Conservation (phyloP, 2,888 invertebrate genomes). For the Diarsia mendica region DNA sequence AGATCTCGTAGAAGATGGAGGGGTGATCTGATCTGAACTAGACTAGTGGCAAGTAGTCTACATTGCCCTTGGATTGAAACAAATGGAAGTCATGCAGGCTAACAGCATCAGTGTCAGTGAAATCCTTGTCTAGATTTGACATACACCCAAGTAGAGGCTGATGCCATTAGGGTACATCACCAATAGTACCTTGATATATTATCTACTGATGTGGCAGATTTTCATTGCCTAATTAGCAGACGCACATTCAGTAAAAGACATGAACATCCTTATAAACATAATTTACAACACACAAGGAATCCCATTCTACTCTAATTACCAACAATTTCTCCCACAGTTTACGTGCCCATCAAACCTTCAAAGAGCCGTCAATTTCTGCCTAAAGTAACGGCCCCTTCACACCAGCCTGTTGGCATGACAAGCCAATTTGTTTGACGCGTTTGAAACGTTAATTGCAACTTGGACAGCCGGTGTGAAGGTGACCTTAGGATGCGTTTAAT, state of each 20-base stretch:
- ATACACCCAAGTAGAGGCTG: no score
- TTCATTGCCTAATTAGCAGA: not conserved
- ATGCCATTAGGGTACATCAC: no score
- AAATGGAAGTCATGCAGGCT: no score
- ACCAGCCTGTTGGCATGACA: slow-evolving; percentile 79
- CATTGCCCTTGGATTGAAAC: no score
- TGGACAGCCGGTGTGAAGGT: slow-evolving; percentile 65
- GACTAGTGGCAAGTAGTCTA: no score
- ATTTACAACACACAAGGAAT: slow-evolving; percentile 10
- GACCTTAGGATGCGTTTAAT: slow-evolving; percentile 62
- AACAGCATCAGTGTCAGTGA: no score
- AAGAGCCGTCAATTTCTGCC: slow-evolving; percentile 52
- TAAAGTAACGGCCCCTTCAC: slow-evolving; percentile 69
- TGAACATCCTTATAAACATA: not conserved
- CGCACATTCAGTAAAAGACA: not conserved
- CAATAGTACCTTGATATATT: not conserved
- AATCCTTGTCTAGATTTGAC: no score
- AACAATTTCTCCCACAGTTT: slow-evolving; percentile 53
- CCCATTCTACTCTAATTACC: slow-evolving; percentile 29
- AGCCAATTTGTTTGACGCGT: slow-evolving; percentile 84
- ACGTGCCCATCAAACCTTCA: slow-evolving; percentile 53
- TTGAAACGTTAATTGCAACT: slow-evolving; percentile 68
- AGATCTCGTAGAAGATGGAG: no score
- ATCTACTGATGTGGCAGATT: not conserved
- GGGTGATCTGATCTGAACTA: no score